Conservation (phyloP, 2,888 invertebrate genomes). For the Acleris literana region DNA sequence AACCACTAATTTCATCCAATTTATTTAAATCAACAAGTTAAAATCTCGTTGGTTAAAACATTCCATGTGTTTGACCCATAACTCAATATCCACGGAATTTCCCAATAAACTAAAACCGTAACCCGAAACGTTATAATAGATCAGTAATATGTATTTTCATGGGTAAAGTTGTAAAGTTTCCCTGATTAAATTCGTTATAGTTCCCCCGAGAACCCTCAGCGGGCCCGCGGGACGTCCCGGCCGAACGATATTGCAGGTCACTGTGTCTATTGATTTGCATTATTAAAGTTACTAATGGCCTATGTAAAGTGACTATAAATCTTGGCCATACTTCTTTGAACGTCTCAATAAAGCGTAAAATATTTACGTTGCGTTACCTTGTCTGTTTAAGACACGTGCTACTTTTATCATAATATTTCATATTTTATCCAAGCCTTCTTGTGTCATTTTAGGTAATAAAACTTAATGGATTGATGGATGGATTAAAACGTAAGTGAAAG, state of each 20-base stretch:
- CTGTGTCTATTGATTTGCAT: conserved; percentile 26
- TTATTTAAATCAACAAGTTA: too few species aligned
- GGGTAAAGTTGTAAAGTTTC: conserved; percentile 35
- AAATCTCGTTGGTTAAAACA: too few species aligned
- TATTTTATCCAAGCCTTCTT: too few species aligned
- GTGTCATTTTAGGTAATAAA: too few species aligned
- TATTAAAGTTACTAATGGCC: conserved; percentile 18
- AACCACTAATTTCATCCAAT: too few species aligned
- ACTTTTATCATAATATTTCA: too few species aligned
- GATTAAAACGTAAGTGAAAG: too few species aligned
- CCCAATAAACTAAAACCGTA: conserved; percentile 10
- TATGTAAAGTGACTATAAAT: background rate
- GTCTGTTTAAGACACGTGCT: too few species aligned
- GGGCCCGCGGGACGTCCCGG: conserved; percentile 17
- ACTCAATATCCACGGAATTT: background rate
- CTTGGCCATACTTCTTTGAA: background rate
- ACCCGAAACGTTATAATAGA: conserved; percentile 20
- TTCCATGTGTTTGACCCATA: too few species aligned
- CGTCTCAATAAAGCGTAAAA: too few species aligned
- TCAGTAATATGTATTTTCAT: conserved; percentile 23
- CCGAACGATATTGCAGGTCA: conserved; percentile 29
- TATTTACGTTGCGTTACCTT: too few species aligned
- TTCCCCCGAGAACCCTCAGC: conserved; percentile 26
- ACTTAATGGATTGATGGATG: too few species aligned
- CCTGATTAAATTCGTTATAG: conserved; percentile 36